Base-by-base conservation (phyloP, 2,888 invertebrate species). In the Dicyrtomina minuta region DNA sequence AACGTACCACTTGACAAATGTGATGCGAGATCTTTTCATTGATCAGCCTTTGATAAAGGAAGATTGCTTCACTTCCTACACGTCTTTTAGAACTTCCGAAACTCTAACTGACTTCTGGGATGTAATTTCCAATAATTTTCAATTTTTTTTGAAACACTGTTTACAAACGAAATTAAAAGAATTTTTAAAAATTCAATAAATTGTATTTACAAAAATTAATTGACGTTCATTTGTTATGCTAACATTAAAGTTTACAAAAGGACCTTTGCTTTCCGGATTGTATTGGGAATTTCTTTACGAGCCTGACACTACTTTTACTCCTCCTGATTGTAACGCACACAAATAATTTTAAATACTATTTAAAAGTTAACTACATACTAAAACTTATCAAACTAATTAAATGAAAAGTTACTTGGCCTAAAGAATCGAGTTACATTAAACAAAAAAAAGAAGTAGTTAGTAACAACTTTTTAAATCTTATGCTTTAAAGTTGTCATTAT, bases 1-100 rank as follows among this genome's bases (percentile, higher is more conserved):
- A 58, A 85, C 85, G 82, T 88, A 83, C 80, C 87, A 87, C 81
- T 85, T 86, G 80, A 86, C 86, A 2, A 85, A 85, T 79, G 85
- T 84, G 20, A 82, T 88, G 79, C 83, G 81, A 64, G 83, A 85
- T 71, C 82, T 87, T 51, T 87, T 88, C 79, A 79, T 86, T 59
- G 84, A 85, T 64, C 24, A 46, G 3, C 1, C 33, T 5, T 73
- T 33, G 27, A n/a, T 13, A 79, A 79, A 27, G 71, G 79, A 8
- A 33, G 4, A 3, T 33, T 33, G 65, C 78, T 78, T 0, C 77
- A 72, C 6, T 80, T 3, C 3, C 3, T 5, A 33, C 4, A 33
- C 3, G 8, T 5, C 79, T 1, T 85, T 85, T 75, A 72, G 79
- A 8, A 81, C 82, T 0, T 82, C 85, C 22, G 80, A 81, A 27